phyloP scores from a whole-genome alignment of 2,797 vertebrate species.

The Rhynchonycteris naso region DNA sequence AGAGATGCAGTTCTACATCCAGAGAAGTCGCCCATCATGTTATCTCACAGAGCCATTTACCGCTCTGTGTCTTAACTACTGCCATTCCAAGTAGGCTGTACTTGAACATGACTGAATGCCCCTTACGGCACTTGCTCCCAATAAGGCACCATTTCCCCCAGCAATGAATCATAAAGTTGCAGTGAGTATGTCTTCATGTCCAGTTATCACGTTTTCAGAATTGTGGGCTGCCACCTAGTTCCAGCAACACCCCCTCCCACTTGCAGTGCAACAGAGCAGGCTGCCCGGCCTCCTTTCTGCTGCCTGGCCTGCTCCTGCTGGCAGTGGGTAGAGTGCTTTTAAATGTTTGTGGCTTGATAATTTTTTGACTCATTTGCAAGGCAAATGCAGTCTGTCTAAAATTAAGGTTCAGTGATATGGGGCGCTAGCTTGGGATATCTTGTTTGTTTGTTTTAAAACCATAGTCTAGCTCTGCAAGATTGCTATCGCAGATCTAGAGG shows the following conservation, averaged over 20 bases:
- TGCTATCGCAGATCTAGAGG: slow-evolving; percentile 4
- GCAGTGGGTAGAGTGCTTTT: neutral
- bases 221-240: neutral
- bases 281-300: neutral
- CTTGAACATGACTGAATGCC: neutral
- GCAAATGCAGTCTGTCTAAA: slow-evolving; percentile 61
- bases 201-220: neutral
- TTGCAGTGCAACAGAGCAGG: neutral
- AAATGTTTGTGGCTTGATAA: slow-evolving; percentile 62
- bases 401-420: slow-evolving; percentile 54
- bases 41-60: neutral
- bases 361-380: slow-evolving; percentile 69
- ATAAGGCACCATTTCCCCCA: neutral
- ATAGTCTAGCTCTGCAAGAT: slow-evolving; percentile 41
- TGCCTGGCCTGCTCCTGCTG: neutral
- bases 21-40: neutral
- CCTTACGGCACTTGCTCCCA: neutral
- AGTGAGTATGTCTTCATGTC: neutral
- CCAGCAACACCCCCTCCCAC: neutral
- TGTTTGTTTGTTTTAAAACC: slow-evolving; percentile 70
- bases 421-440: slow-evolving; percentile 15
- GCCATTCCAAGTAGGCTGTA: neutral
- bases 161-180: neutral
- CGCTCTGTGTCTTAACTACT: neutral
- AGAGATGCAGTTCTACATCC: neutral